Conservation (phyloP, 2,888 invertebrate genomes). For the Nymphalis urticae region DNA sequence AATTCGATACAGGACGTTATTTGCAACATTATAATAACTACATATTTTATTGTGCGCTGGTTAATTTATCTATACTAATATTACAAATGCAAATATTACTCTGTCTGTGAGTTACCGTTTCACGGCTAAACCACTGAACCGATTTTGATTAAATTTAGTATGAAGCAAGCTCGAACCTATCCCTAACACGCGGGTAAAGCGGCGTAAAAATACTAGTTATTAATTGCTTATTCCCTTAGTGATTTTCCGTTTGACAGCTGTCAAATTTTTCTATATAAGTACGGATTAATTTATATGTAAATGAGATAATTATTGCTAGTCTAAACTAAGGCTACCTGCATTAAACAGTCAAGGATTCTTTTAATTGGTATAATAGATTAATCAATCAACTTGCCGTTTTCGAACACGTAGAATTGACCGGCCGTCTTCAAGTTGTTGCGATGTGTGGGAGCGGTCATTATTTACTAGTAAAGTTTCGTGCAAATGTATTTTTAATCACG, state of each 20-base stretch:
- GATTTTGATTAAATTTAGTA: too few relatives aligned
- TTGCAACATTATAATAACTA: too few relatives aligned
- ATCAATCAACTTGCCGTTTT: constrained; percentile 23
- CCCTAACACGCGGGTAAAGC: too few relatives aligned
- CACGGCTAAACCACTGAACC: too few relatives aligned
- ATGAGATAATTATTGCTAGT: constrained; percentile 16
- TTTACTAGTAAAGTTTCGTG: constrained; percentile 5
- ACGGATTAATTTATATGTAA: constrained; percentile 28
- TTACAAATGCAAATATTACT: too few relatives aligned
- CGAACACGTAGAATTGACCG: constrained; percentile 4
- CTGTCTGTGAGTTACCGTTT: too few relatives aligned
- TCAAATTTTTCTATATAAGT: constrained; percentile 2
- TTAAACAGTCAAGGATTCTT: constrained; percentile 5
- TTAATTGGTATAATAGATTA: constrained; percentile 24
- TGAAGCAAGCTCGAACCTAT: too few relatives aligned
- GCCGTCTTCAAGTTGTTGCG: constrained; percentile 8
- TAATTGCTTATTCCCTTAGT: too few relatives aligned
- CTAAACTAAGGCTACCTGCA: constrained; percentile 3
- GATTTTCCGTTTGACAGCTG: background rate
- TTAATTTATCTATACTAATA: too few relatives aligned
- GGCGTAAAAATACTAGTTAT: too few relatives aligned
- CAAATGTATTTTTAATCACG: background rate
- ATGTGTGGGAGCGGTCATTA: constrained; percentile 21
- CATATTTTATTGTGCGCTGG: too few relatives aligned
- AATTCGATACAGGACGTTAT: too few relatives aligned